phyloP scores from a whole-genome alignment of 2,888 invertebrate species.

The Noctua comes region DNA sequence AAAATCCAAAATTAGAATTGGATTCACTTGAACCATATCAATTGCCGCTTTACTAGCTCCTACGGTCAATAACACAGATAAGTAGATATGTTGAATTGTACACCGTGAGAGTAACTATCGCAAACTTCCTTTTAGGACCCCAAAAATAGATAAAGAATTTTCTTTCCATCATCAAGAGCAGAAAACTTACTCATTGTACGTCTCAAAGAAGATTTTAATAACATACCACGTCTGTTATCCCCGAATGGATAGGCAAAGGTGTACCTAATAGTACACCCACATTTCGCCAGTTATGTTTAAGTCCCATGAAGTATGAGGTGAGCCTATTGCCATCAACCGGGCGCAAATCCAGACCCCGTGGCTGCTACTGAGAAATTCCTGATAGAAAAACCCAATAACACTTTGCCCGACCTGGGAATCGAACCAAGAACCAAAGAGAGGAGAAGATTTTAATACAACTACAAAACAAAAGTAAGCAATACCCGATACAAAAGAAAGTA shows the following conservation, averaged over 20 bases:
- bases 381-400: no score
- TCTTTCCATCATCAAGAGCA: not conserved
- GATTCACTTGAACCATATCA: not conserved
- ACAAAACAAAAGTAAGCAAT: conserved; percentile 43
- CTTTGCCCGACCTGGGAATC: no score
- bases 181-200: not conserved
- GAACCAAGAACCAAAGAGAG: no score
- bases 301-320: no score
- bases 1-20: not conserved
- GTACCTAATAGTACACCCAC: no score
- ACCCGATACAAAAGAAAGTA: conserved; percentile 46
- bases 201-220: not conserved
- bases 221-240: no score
- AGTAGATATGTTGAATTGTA: no score
- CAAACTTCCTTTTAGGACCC: not conserved
- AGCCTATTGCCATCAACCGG: no score
- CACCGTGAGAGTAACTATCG: not conserved
- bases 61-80: not conserved
- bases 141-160: not conserved
- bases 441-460: not conserved
- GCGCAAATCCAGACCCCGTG: no score
- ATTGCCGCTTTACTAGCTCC: not conserved
- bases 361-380: no score
- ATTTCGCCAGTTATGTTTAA: no score
- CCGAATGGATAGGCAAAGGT: no score